These are phyloP conservation scores for Sinelater perroti DNA, from an alignment of 2,888 invertebrate species.

Conservation along the genomic window DNA sequence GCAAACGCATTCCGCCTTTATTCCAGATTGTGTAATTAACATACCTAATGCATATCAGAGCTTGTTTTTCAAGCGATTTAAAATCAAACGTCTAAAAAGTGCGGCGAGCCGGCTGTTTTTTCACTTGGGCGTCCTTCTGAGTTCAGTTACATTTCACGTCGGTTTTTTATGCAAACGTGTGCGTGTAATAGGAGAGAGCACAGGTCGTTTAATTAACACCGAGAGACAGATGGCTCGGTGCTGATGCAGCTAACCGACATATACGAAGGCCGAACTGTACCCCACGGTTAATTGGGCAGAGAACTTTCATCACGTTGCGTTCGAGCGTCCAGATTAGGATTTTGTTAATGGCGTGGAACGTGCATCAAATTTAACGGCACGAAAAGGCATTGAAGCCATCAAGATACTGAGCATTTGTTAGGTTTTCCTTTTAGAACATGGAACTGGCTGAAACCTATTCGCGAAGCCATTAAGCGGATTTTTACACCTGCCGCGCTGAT, in stretches of 20 bases:
- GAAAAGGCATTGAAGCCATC: too few relatives aligned
- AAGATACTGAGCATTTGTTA: too few relatives aligned
- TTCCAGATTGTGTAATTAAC: not conserved
- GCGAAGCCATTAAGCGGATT: too few relatives aligned
- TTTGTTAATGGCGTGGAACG: too few relatives aligned
- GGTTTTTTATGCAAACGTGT: not conserved
- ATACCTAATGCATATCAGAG: constrained; percentile 5
- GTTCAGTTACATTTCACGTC: not conserved
- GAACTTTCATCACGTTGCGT: too few relatives aligned
- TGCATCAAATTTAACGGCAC: too few relatives aligned
- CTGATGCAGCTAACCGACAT: too few relatives aligned
- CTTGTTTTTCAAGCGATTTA: not conserved
- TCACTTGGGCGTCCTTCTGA: constrained; percentile 3
- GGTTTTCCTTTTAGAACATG: too few relatives aligned
- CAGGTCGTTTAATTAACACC: constrained; percentile 17
- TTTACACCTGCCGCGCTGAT: too few relatives aligned
- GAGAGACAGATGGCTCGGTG: constrained; percentile 6
- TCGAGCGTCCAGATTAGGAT: too few relatives aligned
- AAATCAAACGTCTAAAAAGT: not conserved
- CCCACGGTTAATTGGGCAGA: constrained; percentile 2
- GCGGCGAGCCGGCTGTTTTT: not conserved
- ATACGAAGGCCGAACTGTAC: not conserved
- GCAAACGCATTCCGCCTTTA: not conserved
- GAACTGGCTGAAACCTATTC: too few relatives aligned
- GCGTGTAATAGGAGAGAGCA: constrained; percentile 10